Conservation (phyloP, 1,140 invertebrate species). For the Euglossa dilemma region DNA sequence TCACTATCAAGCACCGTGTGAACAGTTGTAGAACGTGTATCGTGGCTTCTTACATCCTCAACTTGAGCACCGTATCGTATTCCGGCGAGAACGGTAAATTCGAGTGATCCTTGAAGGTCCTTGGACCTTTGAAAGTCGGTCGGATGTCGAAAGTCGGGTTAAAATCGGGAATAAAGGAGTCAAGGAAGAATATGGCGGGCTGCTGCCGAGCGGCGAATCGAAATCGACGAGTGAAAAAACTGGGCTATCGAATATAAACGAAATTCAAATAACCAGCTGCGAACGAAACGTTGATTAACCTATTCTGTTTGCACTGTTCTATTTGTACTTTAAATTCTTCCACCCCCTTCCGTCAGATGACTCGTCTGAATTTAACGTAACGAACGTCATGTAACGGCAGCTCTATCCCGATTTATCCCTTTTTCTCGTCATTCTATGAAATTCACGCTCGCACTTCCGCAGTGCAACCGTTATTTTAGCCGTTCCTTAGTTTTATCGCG, state of each 20-base stretch:
- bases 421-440: not conserved
- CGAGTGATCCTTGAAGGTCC: not conserved
- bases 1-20: slow-evolving; percentile 81
- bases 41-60: slow-evolving; percentile 83
- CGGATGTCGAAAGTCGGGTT: not conserved
- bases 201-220: not conserved
- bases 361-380: not conserved
- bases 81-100: slow-evolving; percentile 82
- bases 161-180: not conserved
- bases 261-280: slow-evolving; percentile 22
- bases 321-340: slow-evolving; percentile 8
- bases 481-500: not conserved
- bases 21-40: slow-evolving; percentile 77
- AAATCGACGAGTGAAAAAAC: not conserved
- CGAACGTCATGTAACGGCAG: not conserved
- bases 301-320: not conserved
- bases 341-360: not conserved
- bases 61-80: slow-evolving; percentile 82
- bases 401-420: not conserved
- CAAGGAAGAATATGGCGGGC: too few species aligned
- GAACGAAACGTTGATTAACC: slow-evolving; percentile 32
- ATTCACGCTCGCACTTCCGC: not conserved
- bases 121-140: not conserved
- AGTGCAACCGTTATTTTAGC: too few species aligned
- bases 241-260: not conserved